Percentiles rank a stretch among this genome's conserved stretches.
phyloP scores from a whole-genome alignment of 2,113 vertebrate species.

The Peromyscus leucopus region DNA sequence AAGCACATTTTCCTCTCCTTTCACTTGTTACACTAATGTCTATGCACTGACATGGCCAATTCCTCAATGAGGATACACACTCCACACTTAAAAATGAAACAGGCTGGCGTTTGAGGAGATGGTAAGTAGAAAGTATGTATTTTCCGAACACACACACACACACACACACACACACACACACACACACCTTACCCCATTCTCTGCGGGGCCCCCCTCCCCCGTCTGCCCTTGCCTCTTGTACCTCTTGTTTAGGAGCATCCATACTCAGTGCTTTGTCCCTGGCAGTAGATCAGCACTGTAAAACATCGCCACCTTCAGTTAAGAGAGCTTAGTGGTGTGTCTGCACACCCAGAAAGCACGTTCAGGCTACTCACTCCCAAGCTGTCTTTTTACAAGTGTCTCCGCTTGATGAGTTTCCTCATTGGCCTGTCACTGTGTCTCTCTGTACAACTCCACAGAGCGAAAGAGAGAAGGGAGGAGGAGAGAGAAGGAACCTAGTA shows the following conservation, averaged over 20 bases:
- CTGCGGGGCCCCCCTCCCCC: no score
- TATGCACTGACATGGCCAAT: background rate
- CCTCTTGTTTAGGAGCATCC: background rate
- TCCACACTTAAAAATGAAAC: conserved; percentile 19
- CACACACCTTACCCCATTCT: background rate
- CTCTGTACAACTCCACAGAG: background rate
- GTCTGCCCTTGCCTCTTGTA: background rate
- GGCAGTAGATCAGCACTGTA: background rate
- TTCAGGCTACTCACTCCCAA: no score
- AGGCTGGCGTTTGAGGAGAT: background rate
- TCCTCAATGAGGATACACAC: background rate
- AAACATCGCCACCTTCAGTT: conserved; percentile 77
- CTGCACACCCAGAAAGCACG: background rate
- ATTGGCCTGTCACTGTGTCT: background rate
- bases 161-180: background rate
- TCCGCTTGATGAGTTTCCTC: background rate
- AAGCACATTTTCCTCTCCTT: background rate
- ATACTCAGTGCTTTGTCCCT: background rate
- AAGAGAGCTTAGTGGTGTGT: background rate
- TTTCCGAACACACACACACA: background rate
- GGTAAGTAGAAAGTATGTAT: background rate
- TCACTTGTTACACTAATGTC: background rate
- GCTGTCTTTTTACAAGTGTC: background rate
- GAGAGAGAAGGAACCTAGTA: background rate
- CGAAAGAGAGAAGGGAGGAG: background rate